Base-by-base conservation (phyloP, 2,113 vertebrate genomes). In the Ceyx melanurus region DNA sequence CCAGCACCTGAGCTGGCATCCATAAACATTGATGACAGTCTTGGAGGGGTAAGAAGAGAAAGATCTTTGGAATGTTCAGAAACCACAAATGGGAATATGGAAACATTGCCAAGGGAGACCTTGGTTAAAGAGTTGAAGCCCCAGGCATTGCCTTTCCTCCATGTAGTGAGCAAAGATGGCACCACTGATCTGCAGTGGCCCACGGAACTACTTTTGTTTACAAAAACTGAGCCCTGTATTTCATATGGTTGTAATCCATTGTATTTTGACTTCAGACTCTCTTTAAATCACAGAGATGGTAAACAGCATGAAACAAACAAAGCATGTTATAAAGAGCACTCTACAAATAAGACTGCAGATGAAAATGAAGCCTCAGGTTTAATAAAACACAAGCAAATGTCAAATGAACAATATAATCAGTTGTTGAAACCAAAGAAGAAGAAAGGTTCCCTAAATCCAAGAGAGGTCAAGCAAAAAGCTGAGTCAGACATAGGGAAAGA, bases 161-260 rank as follows among this genome's bases (percentile, higher is more conserved):
- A 96, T 6, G 99, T 99, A 53, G 76, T 98, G 57, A 97, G 98
- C 61, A 99, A 98, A 96, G 98, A 99, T 74, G 98, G 98, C 67
- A 97, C 96, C 28, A 98, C 98, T 22, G 97, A 91, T 79, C 96
- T 99, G 51, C 98, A 97, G 79, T 99, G 99, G 99, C 99, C 99
- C 40, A 98, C 97, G 13, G 98, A 98, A 92, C 97, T 99, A 72
- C 93, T 99, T 82, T 97, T 98, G 65, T 99, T 99, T 96, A 99
- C 99, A 82, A 98, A 98, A 95, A 98, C 98, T n/a, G 96, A 99
- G 72, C 99, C 99, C 21, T 97, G 96, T 46, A 96, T 99, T 95
- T 99, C 99, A 71, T 99, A 99, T 79, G 99, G 99, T 92, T 99
- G 98, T 97, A 99, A 99, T 77, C 99, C 99, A 62, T 91, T 98